Evolutionary conservation across 2,797 vertebrate genomes (phyloP), one percentile per base, ranked within the genome.

Genomic region (Cyclura pinguis): DNA sequence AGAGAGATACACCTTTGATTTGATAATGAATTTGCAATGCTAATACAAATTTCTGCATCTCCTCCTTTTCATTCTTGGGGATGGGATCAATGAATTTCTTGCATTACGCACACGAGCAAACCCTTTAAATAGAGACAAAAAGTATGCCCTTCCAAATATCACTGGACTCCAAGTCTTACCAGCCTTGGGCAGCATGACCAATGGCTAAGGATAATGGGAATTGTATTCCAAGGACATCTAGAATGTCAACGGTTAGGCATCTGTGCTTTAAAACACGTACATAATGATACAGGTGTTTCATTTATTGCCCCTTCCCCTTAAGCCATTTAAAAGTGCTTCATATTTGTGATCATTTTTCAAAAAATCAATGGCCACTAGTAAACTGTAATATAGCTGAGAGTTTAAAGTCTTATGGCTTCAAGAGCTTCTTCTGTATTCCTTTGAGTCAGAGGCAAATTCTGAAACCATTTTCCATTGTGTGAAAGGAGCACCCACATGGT

Each of bases 11-110:
- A 94, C 86, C 2, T 89, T 90, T 29, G 18, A 29, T 59, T 5
- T 78, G 27, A 83, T 57, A 88, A 38, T n/a, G 90, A 90, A 95
- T 95, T 94, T 91, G 87, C 88, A 78, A 92, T 91, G 87, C 87
- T 92, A 12, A 85, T 89, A 67, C 69, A 91, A 89, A 84, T 83
- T 57, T 78, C 5, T 14, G 82, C 89, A 14, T 4, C 7, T 77
- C 0, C 0, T 35, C 64, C 76, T 77, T 73, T 3, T 52, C 10
- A 82, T 85, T 52, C 42, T 64, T 13, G 78, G 0, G 74, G 1
- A 6, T 6, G 47, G 29, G 6, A 82, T 84, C 8, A 76, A 78
- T 62, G 91, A 55, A 0, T 1, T 86, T 81, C 89, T 67, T 24
- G 90, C 5, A 80, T 87, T 90, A 91, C 27, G 62, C 12, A 57